Conservation (phyloP, 2,113 vertebrate genomes). For the Arvicanthis niloticus region DNA sequence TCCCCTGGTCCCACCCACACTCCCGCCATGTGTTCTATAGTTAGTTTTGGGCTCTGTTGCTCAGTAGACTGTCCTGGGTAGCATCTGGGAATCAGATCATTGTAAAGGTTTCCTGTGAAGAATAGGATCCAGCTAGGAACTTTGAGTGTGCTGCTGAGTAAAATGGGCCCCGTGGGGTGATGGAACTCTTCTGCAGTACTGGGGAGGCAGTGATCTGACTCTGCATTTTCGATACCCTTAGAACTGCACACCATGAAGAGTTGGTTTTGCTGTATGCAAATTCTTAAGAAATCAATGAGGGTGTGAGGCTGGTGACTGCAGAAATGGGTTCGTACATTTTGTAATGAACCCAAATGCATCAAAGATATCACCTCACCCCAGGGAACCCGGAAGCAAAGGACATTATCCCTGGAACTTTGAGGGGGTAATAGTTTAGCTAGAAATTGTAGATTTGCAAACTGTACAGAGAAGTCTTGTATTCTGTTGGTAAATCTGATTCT, state of each 20-base stretch:
- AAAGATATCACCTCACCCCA: background rate
- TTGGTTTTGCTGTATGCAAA: background rate
- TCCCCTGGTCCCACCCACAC: background rate
- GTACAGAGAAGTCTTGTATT: background rate
- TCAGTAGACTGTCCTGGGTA: background rate
- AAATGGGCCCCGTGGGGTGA: background rate
- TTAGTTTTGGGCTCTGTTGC: background rate
- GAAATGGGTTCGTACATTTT: background rate
- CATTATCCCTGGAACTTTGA: background rate
- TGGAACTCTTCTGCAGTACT: background rate
- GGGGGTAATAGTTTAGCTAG: background rate
- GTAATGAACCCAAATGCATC: background rate
- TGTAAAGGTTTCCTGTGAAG: background rate
- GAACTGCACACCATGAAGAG: background rate
- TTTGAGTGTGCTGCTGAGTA: background rate
- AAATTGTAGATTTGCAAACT: background rate
- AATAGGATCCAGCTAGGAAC: background rate
- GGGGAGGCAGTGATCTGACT: background rate
- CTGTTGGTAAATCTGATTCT: constrained; percentile 9
- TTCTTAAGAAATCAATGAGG: background rate
- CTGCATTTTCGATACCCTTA: background rate
- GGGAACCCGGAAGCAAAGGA: background rate
- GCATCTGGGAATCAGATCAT: background rate
- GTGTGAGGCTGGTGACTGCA: background rate
- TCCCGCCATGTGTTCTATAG: background rate